Base-by-base conservation (phyloP, 2,797 vertebrate genomes). In the Arremon brunneinucha region DNA sequence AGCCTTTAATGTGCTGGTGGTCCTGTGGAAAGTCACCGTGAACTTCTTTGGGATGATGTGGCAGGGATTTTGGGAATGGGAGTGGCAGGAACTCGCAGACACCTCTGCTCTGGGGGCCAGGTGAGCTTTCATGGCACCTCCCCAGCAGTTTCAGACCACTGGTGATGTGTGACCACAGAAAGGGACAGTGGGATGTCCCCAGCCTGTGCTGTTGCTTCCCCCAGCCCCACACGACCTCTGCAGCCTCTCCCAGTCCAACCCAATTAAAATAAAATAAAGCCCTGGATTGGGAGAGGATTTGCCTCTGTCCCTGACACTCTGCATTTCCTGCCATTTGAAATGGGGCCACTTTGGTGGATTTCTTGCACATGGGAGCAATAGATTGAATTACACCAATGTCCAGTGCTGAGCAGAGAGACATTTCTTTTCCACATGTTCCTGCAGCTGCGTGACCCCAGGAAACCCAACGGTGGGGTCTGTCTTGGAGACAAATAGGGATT, bases 381-480 rank as follows among this genome's bases (percentile, higher is more conserved):
- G 95, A 97, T 96, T 96, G 96, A 96, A 95, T 97, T 97, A 90
- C 95, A 89, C 39, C 15, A 83, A 92, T 96, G 95, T 95, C 96
- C 93, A 91, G 85, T 22, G 89, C 89, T 75, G 71, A 69, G 74
- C 67, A 93, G 82, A 94, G 95, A 96, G 55, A 68, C 93, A 96
- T 96, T 97, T 95, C 96, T 97, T 97, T 97, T 95, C 95, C 97
- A 97, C 96, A 94, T 96, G 95, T 97, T 96, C 95, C 23, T 78
- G 94, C 96, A 97, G 96, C 96, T 97, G 97, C 5, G 46, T 94
- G 96, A 97, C 97, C 95, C 97, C 97, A 97, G 95, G 96, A 96
- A 97, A 97, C 95, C 95, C 91, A 94, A 8, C 39, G 26, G 94
- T 95, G 92, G 96, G 94, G 90, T 94, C 95, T 97, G 96, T 97